Conservation (phyloP, 2,888 invertebrate genomes). For the Camptogramma bilineatum region DNA sequence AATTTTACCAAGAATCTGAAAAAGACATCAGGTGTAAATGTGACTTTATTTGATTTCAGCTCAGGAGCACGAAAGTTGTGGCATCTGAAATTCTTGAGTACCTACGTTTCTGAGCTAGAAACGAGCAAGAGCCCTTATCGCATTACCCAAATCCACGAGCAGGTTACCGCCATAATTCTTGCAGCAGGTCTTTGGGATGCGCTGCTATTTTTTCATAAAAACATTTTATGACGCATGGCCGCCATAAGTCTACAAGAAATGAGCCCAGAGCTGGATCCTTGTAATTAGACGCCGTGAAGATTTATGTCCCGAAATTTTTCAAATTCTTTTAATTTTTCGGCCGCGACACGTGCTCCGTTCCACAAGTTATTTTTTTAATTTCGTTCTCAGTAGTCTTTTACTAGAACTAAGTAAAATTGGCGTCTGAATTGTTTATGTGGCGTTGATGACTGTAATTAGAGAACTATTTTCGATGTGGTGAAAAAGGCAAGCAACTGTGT, state of each 20-base stretch:
- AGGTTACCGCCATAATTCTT: slow-evolving; percentile 63
- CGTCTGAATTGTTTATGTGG: slow-evolving; percentile 27
- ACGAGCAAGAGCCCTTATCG: slow-evolving; percentile 33
- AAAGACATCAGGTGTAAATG: neutral
- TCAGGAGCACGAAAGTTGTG: neutral
- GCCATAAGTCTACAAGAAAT: slow-evolving; percentile 77
- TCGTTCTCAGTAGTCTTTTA: slow-evolving; percentile 46
- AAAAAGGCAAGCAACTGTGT: slow-evolving; percentile 56
- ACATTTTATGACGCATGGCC: slow-evolving; percentile 76
- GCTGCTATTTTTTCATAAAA: slow-evolving; percentile 74
- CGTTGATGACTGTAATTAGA: slow-evolving; percentile 35
- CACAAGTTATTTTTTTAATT: slow-evolving; percentile 52
- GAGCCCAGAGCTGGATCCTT: slow-evolving; percentile 72
- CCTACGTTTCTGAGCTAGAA: slow-evolving; percentile 8
- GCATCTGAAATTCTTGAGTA: neutral
- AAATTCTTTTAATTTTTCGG: slow-evolving; percentile 79
- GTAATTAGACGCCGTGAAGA: slow-evolving; percentile 81
- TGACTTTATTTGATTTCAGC: neutral
- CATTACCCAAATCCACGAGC: slow-evolving; percentile 42
- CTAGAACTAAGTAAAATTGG: slow-evolving; percentile 20
- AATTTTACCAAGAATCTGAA: neutral
- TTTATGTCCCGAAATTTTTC: slow-evolving; percentile 77
- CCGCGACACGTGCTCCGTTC: slow-evolving; percentile 64
- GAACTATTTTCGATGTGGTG: slow-evolving; percentile 52
- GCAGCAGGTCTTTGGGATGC: slow-evolving; percentile 57